phyloP scores from a whole-genome alignment of 2,888 invertebrate genomes.

The Barypeithes pellucidus region DNA sequence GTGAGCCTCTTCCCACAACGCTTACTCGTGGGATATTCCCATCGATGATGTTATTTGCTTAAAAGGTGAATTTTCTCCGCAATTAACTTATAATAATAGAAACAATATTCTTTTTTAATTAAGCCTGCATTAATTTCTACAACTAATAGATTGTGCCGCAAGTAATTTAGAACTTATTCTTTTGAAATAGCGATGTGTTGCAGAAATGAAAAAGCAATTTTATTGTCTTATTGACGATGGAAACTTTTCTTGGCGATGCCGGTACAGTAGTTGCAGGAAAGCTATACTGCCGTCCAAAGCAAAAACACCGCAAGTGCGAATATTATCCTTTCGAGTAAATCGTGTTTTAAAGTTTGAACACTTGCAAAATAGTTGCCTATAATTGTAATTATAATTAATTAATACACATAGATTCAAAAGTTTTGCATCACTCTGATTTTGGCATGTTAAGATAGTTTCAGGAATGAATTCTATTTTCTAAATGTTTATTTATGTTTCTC shows the following conservation, averaged over 20 bases:
- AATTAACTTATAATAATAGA: conserved; percentile 11
- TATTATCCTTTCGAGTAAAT: too few species aligned
- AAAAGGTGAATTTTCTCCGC: conserved; percentile 14
- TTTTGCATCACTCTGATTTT: too few species aligned
- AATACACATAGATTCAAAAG: too few species aligned
- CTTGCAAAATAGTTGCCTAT: too few species aligned
- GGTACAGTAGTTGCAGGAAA: too few species aligned
- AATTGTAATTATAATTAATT: too few species aligned
- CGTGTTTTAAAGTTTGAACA: too few species aligned
- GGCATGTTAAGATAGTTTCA: too few species aligned
- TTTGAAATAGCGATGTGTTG: background rate
- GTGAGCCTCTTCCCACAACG: conserved; percentile 15
- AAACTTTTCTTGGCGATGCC: background rate
- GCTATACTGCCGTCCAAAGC: too few species aligned
- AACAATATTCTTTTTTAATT: conserved; percentile 10
- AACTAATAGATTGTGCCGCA: background rate
- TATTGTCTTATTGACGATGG: background rate
- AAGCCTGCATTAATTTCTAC: conserved; percentile 2
- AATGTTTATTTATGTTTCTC: too few species aligned
- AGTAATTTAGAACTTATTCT: background rate
- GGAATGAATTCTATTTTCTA: too few species aligned
- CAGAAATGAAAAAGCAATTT: background rate
- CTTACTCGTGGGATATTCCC: conserved; percentile 31
- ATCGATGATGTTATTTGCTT: conserved; percentile 24
- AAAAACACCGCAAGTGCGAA: too few species aligned